Evolutionary conservation across 2,797 vertebrate genomes (phyloP).

Genomic region (Enteromius argenteus): DNA sequence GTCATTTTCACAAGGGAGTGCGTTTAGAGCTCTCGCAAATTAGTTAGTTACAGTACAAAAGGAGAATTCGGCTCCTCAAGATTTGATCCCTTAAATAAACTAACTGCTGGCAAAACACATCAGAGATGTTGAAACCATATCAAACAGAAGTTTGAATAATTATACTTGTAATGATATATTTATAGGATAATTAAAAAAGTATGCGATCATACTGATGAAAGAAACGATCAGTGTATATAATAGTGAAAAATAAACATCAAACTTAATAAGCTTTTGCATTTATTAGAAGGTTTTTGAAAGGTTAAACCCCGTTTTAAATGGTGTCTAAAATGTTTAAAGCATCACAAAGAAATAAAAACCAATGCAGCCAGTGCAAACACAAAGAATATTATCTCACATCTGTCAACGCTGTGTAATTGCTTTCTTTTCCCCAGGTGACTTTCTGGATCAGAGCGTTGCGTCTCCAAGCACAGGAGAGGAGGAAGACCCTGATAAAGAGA

Average conservation of each 20-base stretch:
- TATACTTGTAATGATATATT: neutral
- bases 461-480: conserved; percentile 91
- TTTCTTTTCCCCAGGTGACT: conserved; percentile 55
- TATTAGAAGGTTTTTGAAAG: neutral
- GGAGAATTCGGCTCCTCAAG: neutral
- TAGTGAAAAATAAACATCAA: neutral
- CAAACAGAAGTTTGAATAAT: neutral
- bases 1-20: neutral
- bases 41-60: neutral
- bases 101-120: neutral
- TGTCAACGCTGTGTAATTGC: neutral
- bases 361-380: neutral
- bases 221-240: neutral
- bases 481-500: conserved; percentile 92
- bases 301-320: neutral
- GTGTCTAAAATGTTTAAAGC: neutral
- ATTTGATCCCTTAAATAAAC: neutral
- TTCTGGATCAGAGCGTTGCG: conserved; percentile 61
- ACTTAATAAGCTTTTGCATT: neutral
- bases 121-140: neutral
- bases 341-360: neutral
- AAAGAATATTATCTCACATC: neutral
- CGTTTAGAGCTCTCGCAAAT: neutral
- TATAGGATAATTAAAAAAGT: neutral
- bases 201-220: neutral